phyloP scores from a whole-genome alignment of 2,797 vertebrate genomes.

The Trachurus trachurus region DNA sequence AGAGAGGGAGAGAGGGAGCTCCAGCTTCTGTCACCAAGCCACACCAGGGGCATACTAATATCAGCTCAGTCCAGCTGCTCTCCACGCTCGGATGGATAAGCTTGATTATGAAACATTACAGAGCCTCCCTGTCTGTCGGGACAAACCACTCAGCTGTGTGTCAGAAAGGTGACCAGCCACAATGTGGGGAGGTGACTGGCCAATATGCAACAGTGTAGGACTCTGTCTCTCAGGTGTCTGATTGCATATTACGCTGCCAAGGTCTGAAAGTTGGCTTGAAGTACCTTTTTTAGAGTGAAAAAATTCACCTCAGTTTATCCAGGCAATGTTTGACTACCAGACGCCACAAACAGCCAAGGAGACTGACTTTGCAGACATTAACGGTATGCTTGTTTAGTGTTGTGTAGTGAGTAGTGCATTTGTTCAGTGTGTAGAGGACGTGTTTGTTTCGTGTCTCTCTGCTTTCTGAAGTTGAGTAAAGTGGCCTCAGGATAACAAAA shows the following conservation, averaged over 20 bases:
- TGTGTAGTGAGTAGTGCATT: not conserved
- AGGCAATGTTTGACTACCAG: conserved; percentile 14
- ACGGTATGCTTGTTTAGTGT: not conserved
- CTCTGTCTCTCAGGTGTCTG: conserved; percentile 31
- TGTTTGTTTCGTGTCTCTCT: not conserved
- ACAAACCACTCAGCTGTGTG: conserved; percentile 51
- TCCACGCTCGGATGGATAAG: conserved; percentile 58
- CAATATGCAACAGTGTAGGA: conserved; percentile 26
- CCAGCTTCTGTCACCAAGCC: conserved; percentile 60
- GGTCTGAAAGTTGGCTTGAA: conserved; percentile 2
- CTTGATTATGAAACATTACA: conserved; percentile 78
- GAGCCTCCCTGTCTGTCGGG: conserved; percentile 55
- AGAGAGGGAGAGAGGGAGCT: conserved; percentile 4
- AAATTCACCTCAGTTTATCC: conserved; percentile 9
- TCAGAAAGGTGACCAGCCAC: conserved; percentile 55
- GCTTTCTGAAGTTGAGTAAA: not conserved
- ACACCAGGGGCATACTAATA: conserved; percentile 77
- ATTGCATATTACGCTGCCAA: conserved; percentile 35
- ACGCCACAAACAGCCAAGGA: conserved; percentile 1
- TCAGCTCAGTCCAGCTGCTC: conserved; percentile 72
- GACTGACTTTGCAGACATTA: conserved; percentile 10
- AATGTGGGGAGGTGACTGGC: conserved; percentile 25
- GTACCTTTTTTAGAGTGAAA: conserved; percentile 28
- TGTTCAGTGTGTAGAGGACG: not conserved
- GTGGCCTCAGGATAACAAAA: conserved; percentile 11